phyloP scores from a whole-genome alignment of 2,113 vertebrate genomes.

The Pollachius pollachius region DNA sequence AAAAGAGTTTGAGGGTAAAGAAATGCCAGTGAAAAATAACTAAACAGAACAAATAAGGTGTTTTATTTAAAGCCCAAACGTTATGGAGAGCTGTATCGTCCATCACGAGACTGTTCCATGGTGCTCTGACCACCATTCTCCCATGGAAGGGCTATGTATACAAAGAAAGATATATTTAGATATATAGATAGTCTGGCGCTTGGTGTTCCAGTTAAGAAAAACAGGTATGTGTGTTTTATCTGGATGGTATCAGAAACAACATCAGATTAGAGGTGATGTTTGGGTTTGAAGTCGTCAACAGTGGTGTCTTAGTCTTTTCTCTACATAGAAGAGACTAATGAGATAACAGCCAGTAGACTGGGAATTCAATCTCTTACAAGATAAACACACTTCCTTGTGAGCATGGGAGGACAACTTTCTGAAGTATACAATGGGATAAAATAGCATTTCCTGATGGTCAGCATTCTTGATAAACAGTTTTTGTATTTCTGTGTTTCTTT shows the following conservation, averaged over 20 bases:
- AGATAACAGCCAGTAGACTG: no score
- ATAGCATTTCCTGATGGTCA: no score
- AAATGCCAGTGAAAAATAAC: neutral
- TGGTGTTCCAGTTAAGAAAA: constrained; percentile 34
- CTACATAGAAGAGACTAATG: no score
- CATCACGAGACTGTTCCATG: neutral
- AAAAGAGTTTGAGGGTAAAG: neutral
- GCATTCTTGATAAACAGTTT: no score
- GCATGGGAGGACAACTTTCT: no score
- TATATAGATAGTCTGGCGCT: constrained; percentile 44
- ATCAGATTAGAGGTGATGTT: constrained; percentile 52
- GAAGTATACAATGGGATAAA: no score
- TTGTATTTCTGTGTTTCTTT: no score
- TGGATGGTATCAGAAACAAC: constrained; percentile 5
- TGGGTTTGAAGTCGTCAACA: constrained; percentile 31
- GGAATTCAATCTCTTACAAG: no score
- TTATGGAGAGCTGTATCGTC: constrained; percentile 25
- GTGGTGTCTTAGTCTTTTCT: no score
- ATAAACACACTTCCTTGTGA: no score
- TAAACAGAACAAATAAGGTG: constrained; percentile 2
- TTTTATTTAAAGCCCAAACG: neutral
- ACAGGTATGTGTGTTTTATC: constrained; percentile 56
- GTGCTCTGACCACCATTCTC: constrained; percentile 14
- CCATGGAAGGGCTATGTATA: neutral
- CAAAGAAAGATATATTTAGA: neutral